phyloP scores from a whole-genome alignment of 2,888 invertebrate genomes.

The Sialis lutaria region DNA sequence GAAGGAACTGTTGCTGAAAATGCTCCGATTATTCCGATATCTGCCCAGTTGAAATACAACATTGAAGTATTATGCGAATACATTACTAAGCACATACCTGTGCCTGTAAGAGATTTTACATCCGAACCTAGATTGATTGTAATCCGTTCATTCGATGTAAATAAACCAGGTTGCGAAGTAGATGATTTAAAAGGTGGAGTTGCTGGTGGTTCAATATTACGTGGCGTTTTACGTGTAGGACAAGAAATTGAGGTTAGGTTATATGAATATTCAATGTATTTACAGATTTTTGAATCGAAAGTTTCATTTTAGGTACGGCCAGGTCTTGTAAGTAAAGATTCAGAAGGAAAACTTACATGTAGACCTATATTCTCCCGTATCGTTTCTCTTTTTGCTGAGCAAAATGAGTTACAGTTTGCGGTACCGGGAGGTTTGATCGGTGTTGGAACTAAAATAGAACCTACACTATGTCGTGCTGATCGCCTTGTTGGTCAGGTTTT shows the following conservation, averaged over 20 bases:
- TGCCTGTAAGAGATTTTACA: constrained; percentile 88
- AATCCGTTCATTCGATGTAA: constrained; percentile 95
- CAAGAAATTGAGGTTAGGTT: constrained; percentile 86
- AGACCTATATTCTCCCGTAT: constrained; percentile 93
- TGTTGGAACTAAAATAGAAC: constrained; percentile 98
- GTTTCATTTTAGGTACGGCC: constrained; percentile 47
- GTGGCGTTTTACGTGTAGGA: constrained; percentile 91
- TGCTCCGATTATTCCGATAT: constrained; percentile 96
- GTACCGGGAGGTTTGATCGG: constrained; percentile 99
- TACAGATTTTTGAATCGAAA: neutral
- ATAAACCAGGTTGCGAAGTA: constrained; percentile 98
- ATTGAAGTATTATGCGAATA: constrained; percentile 99
- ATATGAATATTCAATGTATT: neutral
- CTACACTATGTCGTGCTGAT: constrained; percentile 95
- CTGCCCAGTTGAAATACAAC: constrained; percentile 97
- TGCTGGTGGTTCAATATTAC: constrained; percentile 93
- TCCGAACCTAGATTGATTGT: constrained; percentile 91
- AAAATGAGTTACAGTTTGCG: constrained; percentile 95
- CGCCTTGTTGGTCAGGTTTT: constrained; percentile 84
- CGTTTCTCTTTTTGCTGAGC: constrained; percentile 93
- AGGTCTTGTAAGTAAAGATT: constrained; percentile 91
- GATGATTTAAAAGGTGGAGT: constrained; percentile 96
- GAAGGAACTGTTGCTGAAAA: constrained; percentile 88
- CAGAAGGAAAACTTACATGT: constrained; percentile 89
- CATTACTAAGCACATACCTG: constrained; percentile 94